Conservation (phyloP, 2,113 vertebrate species). For the Muntiacus muntjak region DNA sequence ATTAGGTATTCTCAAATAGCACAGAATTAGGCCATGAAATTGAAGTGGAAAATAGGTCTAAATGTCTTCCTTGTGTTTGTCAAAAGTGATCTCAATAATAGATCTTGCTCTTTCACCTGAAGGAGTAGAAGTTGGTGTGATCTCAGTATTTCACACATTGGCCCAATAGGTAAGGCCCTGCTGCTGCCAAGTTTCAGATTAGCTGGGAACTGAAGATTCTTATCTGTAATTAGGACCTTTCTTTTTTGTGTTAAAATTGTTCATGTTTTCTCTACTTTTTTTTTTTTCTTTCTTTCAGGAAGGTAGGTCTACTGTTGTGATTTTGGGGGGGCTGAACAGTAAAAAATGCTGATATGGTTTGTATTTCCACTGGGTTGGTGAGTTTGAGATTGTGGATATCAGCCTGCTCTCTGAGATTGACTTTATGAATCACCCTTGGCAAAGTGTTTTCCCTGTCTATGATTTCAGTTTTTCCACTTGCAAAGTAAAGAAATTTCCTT, state of each 20-base stretch:
- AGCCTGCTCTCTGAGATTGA: neutral
- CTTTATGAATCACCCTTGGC: slow-evolving; percentile 42
- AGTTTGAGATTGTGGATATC: neutral
- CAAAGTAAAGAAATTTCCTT: slow-evolving; percentile 63
- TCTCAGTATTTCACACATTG: neutral
- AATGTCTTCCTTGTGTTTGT: slow-evolving; percentile 10
- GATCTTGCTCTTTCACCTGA: neutral
- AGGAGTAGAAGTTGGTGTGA: neutral
- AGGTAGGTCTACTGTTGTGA: neutral
- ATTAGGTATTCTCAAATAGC: slow-evolving; percentile 44
- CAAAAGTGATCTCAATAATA: neutral
- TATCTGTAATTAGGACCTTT: neutral
- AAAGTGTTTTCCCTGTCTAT: slow-evolving; percentile 13
- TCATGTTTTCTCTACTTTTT: neutral
- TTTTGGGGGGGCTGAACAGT: neutral
- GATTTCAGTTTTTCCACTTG: slow-evolving; percentile 57
- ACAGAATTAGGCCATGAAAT: slow-evolving; percentile 39
- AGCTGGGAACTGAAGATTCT: neutral
- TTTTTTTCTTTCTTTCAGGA: neutral
- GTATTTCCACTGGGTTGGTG: neutral
- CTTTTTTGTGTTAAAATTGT: neutral
- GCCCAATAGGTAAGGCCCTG: neutral
- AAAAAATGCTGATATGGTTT: neutral
- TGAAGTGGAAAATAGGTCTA: neutral
- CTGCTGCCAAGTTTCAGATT: neutral